Percentiles rank a stretch among this genome's conserved stretches.
Evolutionary conservation across 2,888 invertebrate species (phyloP).

Genomic region (Lepidochitona cinerea): DNA sequence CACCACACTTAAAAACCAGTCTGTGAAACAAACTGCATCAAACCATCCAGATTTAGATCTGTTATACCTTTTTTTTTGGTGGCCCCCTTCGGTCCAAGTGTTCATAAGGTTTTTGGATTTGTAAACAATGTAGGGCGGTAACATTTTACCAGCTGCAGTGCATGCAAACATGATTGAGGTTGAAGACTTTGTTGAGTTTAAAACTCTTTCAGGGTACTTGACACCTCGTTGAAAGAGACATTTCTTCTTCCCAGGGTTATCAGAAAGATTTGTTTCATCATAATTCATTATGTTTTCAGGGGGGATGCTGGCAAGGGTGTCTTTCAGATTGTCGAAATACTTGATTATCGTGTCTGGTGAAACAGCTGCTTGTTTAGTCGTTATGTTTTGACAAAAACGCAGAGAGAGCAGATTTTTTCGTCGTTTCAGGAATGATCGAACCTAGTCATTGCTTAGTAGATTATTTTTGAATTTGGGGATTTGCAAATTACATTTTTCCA

Average conservation of each 20-base stretch:
- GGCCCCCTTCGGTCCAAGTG: conserved; percentile 69
- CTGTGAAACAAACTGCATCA: conserved; percentile 44
- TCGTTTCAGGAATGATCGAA: conserved; percentile 4
- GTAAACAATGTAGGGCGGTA: conserved; percentile 70
- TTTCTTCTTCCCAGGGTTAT: conserved; percentile 59
- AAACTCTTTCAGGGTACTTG: conserved; percentile 61
- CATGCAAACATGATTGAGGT: conserved; percentile 67
- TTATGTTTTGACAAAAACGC: conserved; percentile 1
- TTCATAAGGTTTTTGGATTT: conserved; percentile 68
- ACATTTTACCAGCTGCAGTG: conserved; percentile 61
- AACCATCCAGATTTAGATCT: conserved; percentile 65
- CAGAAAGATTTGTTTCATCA: conserved; percentile 64
- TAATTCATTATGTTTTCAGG: conserved; percentile 56
- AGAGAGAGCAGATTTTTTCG: neutral
- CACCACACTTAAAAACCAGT: conserved; percentile 54
- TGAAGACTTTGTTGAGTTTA: conserved; percentile 61
- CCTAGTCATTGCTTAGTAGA: conserved; percentile 7
- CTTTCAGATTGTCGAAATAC: neutral
- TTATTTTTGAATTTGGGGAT: neutral
- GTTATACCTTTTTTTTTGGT: conserved; percentile 64
- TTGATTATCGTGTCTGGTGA: neutral
- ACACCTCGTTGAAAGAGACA: neutral
- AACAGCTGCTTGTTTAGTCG: neutral
- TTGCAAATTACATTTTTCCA: neutral
- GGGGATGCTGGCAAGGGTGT: conserved; percentile 16